Base-by-base conservation (phyloP, 1,140 invertebrate species). In the Campoletis sonorensis region DNA sequence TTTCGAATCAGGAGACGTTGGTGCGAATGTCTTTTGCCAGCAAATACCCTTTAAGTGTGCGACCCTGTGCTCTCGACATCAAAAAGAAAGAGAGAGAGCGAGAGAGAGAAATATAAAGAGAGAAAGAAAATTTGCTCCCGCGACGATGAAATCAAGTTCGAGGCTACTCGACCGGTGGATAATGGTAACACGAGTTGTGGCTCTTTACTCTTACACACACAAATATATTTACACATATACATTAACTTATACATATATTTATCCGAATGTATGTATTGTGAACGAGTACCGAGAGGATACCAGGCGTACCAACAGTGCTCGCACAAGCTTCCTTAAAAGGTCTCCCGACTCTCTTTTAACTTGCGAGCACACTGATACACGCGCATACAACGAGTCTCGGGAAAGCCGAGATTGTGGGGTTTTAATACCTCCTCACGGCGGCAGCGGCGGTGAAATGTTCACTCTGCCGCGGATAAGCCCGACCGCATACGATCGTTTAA, bases 271-370 rank as follows among this genome's bases (percentile, higher is more conserved):
- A 40, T 40, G 23, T 26, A 49, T 16, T 58, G 72, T 76, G 49
- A 51, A 76, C 51, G 23, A 26, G 78, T 84, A 79, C 81, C 72
- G 72, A 82, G 72, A 45, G 77, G 84, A 87, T 87, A 81, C 82
- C 80, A 79, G 27, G 80, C 83, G 82, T 86, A 78, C 86, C 82
- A 81, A 45, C 75, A 54, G 68, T 49, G 51, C 83, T 80, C 80
- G 81, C 79, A 70, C 85, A 87, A 87, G 82, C 84, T 87, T 87
- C 86, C 86, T 61, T 87, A 87, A 81, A 87, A 81, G 86, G 86
- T 79, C 49, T 77, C 75, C 15, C 75, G 71, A 68, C 76, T 58
- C 80, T 79, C 81, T 80, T 86, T 86, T 67, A 26, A 30, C 54
- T 64, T 64, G 54, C 27, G 40, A 45, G 40, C 40, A 13, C 40